These are phyloP conservation scores for Selene dorsalis DNA, from an alignment of 2,797 vertebrate genomes.

Conservation along the genomic window DNA sequence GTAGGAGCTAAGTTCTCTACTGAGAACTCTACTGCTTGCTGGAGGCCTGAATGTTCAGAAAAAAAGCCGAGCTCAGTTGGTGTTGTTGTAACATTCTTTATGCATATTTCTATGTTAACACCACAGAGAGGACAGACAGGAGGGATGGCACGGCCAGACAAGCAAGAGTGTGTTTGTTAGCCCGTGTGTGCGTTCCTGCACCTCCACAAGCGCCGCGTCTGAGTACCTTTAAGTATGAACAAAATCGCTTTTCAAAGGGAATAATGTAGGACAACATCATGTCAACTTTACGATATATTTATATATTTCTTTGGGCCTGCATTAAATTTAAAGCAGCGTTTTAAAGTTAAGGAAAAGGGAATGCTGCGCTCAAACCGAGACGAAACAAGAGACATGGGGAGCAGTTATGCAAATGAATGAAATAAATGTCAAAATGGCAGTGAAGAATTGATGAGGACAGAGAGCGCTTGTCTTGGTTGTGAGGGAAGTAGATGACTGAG, in stretches of 20 bases:
- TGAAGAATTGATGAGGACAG: constrained; percentile 89
- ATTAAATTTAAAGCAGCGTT: constrained; percentile 82
- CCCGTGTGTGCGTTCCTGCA: constrained; percentile 47
- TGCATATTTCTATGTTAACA: constrained; percentile 58
- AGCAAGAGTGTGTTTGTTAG: constrained; percentile 63
- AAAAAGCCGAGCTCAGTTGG: constrained; percentile 15
- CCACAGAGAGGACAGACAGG: constrained; percentile 45
- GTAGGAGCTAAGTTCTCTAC: constrained; percentile 42
- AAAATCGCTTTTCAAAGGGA: constrained; percentile 86
- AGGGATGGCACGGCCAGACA: constrained; percentile 57
- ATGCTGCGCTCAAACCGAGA: constrained; percentile 65
- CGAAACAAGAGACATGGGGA: constrained; percentile 67
- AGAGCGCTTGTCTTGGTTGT: constrained; percentile 80
- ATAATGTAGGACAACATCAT: constrained; percentile 85
- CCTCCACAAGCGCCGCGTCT: constrained; percentile 58
- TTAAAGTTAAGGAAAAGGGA: constrained; percentile 76
- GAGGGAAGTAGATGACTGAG: constrained; percentile 71
- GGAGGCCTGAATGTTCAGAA: constrained; percentile 36
- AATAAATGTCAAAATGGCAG: constrained; percentile 80
- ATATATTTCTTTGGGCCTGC: constrained; percentile 77
- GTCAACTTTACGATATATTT: constrained; percentile 81
- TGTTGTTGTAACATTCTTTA: constrained; percentile 46
- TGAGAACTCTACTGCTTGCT: constrained; percentile 19
- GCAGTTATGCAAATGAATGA: constrained; percentile 84
- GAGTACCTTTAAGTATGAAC: constrained; percentile 77